Evolutionary conservation across 1,140 invertebrate species (phyloP).

Genomic region (Calycopis cecrops): DNA sequence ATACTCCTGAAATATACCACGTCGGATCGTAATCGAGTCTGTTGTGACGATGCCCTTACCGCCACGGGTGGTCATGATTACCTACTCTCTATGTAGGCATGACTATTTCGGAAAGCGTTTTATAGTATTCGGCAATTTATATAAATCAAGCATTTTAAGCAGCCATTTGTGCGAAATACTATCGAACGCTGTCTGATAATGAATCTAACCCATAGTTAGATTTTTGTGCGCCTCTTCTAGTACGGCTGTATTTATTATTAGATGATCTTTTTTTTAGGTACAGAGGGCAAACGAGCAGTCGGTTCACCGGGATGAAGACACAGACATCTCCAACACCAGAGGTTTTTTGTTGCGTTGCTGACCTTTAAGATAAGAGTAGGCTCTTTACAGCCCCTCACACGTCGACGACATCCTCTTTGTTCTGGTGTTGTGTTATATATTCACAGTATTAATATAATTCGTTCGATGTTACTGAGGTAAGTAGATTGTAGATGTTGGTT

Average conservation of each 20-base stretch:
- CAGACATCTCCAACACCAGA: too few relatives aligned
- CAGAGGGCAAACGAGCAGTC: too few relatives aligned
- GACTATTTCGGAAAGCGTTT: conserved; percentile 18
- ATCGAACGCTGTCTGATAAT: too few relatives aligned
- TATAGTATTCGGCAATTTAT: conserved; percentile 22
- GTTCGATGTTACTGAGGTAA: conserved; percentile 23
- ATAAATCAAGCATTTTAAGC: too few relatives aligned
- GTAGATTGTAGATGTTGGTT: conserved; percentile 28
- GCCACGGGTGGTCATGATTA: conserved; percentile 11
- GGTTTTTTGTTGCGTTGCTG: too few relatives aligned
- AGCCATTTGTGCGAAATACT: too few relatives aligned
- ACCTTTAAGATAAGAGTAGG: too few relatives aligned
- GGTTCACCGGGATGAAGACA: too few relatives aligned
- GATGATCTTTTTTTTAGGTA: too few relatives aligned
- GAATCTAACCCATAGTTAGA: too few relatives aligned
- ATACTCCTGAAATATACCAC: conserved; percentile 11
- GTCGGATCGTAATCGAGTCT: not conserved
- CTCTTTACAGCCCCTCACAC: conserved; percentile 26
- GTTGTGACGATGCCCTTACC: not conserved
- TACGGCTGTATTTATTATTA: conserved; percentile 28
- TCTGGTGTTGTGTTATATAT: conserved; percentile 21
- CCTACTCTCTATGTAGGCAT: conserved; percentile 12
- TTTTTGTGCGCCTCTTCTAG: conserved; percentile 28
- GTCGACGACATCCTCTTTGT: conserved; percentile 24
- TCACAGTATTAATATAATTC: conserved; percentile 19